Percentiles rank a stretch among this genome's conserved stretches.
phyloP scores from a whole-genome alignment of 1,140 invertebrate genomes.

The Lordiphosa collinella region DNA sequence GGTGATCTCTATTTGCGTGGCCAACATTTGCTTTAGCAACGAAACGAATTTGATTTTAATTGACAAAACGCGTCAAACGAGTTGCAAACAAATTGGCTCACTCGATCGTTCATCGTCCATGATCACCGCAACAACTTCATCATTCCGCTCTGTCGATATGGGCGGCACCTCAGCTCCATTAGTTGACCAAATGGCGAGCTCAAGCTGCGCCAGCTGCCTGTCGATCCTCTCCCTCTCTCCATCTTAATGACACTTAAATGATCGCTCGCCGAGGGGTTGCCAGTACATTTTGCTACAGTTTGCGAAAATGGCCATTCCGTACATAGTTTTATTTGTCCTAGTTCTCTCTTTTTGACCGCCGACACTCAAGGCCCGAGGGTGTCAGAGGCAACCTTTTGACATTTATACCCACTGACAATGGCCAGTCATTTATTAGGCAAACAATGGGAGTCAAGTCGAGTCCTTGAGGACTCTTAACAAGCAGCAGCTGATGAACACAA shows the following conservation, averaged over 20 bases:
- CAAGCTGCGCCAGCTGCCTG: conserved; percentile 40
- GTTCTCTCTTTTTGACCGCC: conserved; percentile 36
- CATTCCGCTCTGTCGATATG: conserved; percentile 49
- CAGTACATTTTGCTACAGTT: conserved; percentile 17
- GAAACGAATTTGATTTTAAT: conserved; percentile 72
- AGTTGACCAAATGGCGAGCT: conserved; percentile 36
- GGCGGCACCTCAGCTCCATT: conserved; percentile 58
- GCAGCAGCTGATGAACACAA: conserved; percentile 45
- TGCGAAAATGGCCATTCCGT: conserved; percentile 38
- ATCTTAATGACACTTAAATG: conserved; percentile 70
- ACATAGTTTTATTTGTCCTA: conserved; percentile 14
- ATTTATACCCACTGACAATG: conserved; percentile 67
- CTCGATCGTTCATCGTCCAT: conserved; percentile 16
- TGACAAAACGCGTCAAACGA: conserved; percentile 70
- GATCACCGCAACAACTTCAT: conserved; percentile 68
- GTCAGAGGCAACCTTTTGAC: conserved; percentile 69
- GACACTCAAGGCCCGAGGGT: conserved; percentile 44
- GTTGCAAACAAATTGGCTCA: conserved; percentile 63
- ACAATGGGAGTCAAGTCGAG: conserved; percentile 53
- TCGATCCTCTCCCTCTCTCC: conserved; percentile 2
- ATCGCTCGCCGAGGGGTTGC: conserved; percentile 49
- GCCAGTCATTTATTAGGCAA: conserved; percentile 63
- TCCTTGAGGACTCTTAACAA: conserved; percentile 39
- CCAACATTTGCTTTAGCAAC: conserved; percentile 45
- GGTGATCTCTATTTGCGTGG: not conserved